A percentile compares a stretch with the other conserved stretches of the same genome.
Evolutionary conservation across 2,888 invertebrate genomes (phyloP).

Genomic region (Ryuthela nishihirai): DNA sequence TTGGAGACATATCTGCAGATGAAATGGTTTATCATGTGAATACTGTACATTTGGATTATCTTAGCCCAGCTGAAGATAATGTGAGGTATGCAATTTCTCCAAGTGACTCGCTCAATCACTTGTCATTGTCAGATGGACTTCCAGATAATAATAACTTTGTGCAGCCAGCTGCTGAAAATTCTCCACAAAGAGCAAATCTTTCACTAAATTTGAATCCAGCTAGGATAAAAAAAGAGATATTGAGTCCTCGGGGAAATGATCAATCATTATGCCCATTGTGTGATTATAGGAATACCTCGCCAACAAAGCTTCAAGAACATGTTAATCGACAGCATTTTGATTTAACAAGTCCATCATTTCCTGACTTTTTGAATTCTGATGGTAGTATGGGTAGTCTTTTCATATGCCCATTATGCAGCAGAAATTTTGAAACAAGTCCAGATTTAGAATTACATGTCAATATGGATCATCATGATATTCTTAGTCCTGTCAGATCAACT

Average conservation of each 20-base stretch:
- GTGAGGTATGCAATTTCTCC: conserved; percentile 62
- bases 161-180: conserved; percentile 49
- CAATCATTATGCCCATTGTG: conserved; percentile 67
- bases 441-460: conserved; percentile 81
- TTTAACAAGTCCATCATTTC: conserved; percentile 63
- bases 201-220: conserved; percentile 57
- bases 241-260: conserved; percentile 33
- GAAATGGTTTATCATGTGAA: conserved; percentile 76
- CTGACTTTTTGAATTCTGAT: conserved; percentile 39
- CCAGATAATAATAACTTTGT: conserved; percentile 27
- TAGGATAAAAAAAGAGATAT: conserved; percentile 20
- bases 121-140: conserved; percentile 27
- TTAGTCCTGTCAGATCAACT: conserved; percentile 60
- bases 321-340: conserved; percentile 80
- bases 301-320: conserved; percentile 71
- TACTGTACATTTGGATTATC: conserved; percentile 68
- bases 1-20: conserved; percentile 66
- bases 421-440: conserved; percentile 58
- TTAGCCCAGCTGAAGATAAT: conserved; percentile 30
- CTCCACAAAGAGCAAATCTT: conserved; percentile 57
- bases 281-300: conserved; percentile 68
- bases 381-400: conserved; percentile 51
- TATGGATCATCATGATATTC: conserved; percentile 74
- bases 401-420: conserved; percentile 75
- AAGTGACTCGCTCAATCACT: conserved; percentile 57